phyloP scores from a whole-genome alignment of 2,888 invertebrate genomes.

The Lamproptera curius region DNA sequence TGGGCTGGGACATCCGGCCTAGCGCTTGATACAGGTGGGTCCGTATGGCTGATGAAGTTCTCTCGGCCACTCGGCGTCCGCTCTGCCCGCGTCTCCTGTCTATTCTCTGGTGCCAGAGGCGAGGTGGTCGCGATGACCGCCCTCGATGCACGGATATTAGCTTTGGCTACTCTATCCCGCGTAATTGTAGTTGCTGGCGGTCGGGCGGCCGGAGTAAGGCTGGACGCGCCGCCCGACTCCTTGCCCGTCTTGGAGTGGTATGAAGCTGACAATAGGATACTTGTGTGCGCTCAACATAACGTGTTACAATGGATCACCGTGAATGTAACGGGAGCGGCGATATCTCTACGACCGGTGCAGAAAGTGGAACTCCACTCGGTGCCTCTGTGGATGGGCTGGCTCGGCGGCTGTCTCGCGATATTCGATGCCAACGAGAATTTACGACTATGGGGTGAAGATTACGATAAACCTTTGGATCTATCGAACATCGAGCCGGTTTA shows the following conservation, averaged over 20 bases:
- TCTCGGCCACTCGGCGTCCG: conserved; percentile 92
- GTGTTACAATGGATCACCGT: conserved; percentile 92
- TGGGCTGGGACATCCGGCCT: conserved; percentile 70
- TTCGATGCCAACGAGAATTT: conserved; percentile 92
- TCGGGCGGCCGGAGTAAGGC: conserved; percentile 69
- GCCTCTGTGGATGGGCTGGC: conserved; percentile 85
- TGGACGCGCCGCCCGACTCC: conserved; percentile 86
- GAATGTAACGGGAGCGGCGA: conserved; percentile 56
- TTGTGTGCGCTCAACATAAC: conserved; percentile 92
- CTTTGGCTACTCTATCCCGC: conserved; percentile 96
- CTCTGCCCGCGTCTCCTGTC: conserved; percentile 92
- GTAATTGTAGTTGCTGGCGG: conserved; percentile 77
- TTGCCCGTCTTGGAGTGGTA: conserved; percentile 96
- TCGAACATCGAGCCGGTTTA: conserved; percentile 90
- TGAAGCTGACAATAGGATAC: conserved; percentile 83
- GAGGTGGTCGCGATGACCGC: conserved; percentile 81
- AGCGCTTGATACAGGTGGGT: conserved; percentile 93
- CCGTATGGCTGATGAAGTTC: conserved; percentile 95
- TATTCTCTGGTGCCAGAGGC: conserved; percentile 98
- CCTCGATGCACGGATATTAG: conserved; percentile 81
- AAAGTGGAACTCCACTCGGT: conserved; percentile 81
- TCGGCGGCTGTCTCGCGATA: conserved; percentile 88
- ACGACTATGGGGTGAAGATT: conserved; percentile 93
- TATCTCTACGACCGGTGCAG: conserved; percentile 79
- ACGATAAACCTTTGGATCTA: conserved; percentile 90